Base-by-base conservation (phyloP, 2,888 invertebrate species). In the Pristionchus maxplancki region DNA sequence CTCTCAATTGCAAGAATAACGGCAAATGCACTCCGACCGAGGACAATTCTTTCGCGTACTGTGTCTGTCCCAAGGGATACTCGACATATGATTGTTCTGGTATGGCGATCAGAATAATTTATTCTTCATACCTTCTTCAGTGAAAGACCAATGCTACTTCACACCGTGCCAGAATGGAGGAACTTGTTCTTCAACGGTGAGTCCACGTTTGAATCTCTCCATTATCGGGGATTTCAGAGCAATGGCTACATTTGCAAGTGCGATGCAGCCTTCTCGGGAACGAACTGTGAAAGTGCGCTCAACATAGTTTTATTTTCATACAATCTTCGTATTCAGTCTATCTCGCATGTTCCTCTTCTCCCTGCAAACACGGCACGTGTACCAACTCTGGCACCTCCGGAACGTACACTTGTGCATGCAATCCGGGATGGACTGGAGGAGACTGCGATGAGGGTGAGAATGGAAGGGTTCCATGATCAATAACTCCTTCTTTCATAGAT, bases 391-490 rank as follows among this genome's bases (percentile, higher is more conserved):
- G 53, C 1, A n/a, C 4, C 3, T n/a, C n/a, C n/a, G 11, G 24
- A 15, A 6, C 8, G 34, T 84, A 62, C 24, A 34, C 58, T 6
- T 84, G 84, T 31, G 17, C 1, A 0, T 84, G 84, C 62, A 20
- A 20, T 3, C 13, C 17, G 0, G 84, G 84, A 62, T 62, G 53
- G 84, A 1, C 37, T 11, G 84, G 84, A 58, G n/a, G 20, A 48
- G 62, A 58, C 34, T 84, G 84, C 40, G 58, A 84, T 37, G 37
- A 34, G 58, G 44, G 84, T 58, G n/a, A n/a, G n/a, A n/a, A n/a
- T n/a, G n/a, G n/a, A n/a, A n/a, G n/a, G n/a, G n/a, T n/a, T n/a
- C n/a, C n/a, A n/a, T n/a, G n/a, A n/a, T n/a, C n/a, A n/a, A n/a
- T n/a, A n/a, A n/a, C 20, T 20, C 20, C 15, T 64, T 64, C 28